Conservation (phyloP, 2,888 invertebrate genomes). For the Sphaerophoria taeniata region DNA sequence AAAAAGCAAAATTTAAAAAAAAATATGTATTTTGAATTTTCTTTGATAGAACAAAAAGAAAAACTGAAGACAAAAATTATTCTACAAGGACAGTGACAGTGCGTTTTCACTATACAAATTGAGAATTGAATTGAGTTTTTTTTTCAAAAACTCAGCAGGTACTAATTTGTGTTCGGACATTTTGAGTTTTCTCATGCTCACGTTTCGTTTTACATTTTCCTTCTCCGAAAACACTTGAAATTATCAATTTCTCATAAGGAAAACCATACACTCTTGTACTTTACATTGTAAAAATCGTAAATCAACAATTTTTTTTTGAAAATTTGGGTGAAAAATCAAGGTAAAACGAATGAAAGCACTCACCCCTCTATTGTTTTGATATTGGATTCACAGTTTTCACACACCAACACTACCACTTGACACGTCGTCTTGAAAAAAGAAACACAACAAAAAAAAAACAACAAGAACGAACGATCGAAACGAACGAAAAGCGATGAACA, state of each 20-base stretch:
- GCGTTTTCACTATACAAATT: conserved; percentile 59
- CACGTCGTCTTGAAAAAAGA: conserved; percentile 67
- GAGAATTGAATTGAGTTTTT: conserved; percentile 14
- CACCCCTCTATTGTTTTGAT: conserved; percentile 71
- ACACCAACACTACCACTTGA: conserved; percentile 59
- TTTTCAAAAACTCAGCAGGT: conserved; percentile 7
- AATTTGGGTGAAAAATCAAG: conserved; percentile 58
- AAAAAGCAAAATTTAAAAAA: conserved; percentile 34
- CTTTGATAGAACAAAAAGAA: conserved; percentile 22
- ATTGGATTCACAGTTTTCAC: conserved; percentile 62
- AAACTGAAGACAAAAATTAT: conserved; percentile 15
- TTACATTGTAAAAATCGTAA: neutral
- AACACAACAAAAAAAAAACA: conserved; percentile 29
- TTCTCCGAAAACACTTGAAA: neutral
- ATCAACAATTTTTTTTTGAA: conserved; percentile 28
- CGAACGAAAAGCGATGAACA: conserved; percentile 20
- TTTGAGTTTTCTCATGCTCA: neutral
- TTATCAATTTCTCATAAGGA: neutral
- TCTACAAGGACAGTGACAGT: conserved; percentile 57
- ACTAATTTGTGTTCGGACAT: neutral
- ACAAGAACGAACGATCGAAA: conserved; percentile 37
- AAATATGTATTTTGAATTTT: conserved; percentile 18
- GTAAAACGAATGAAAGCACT: conserved; percentile 42
- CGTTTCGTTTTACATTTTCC: neutral
- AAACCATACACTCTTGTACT: neutral